phyloP scores from a whole-genome alignment of 1,140 invertebrate genomes.

The Formica exsecta region DNA sequence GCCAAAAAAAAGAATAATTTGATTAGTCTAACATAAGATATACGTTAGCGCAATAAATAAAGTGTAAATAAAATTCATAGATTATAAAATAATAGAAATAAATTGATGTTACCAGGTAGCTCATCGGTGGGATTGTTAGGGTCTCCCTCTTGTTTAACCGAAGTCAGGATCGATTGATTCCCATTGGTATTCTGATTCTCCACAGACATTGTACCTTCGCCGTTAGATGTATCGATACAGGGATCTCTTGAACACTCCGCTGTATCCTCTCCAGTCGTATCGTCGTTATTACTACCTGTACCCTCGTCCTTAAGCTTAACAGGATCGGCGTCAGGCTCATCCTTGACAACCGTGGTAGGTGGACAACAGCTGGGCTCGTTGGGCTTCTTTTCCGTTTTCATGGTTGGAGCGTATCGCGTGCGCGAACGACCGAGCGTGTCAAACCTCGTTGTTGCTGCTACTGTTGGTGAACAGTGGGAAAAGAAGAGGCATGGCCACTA shows the following conservation, averaged over 20 bases:
- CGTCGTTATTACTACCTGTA: constrained; percentile 78
- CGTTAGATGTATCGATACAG: constrained; percentile 76
- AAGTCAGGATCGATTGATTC: constrained; percentile 79
- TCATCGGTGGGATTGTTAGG: constrained; percentile 77
- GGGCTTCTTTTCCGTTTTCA: constrained; percentile 86
- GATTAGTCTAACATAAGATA: constrained; percentile 21
- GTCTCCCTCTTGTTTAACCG: constrained; percentile 83
- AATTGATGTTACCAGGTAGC: constrained; percentile 65
- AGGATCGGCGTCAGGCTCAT: constrained; percentile 82
- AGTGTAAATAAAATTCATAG: neutral
- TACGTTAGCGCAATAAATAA: neutral
- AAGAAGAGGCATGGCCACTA: constrained; percentile 73
- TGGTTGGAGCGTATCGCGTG: constrained; percentile 71
- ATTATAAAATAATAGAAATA: neutral
- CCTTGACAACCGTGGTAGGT: constrained; percentile 81
- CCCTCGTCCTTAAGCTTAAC: constrained; percentile 85
- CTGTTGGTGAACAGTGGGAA: constrained; percentile 13
- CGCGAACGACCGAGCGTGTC: constrained; percentile 64
- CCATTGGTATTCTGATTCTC: constrained; percentile 79
- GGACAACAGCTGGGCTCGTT: constrained; percentile 83
- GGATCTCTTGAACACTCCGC: constrained; percentile 81
- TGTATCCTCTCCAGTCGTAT: constrained; percentile 80
- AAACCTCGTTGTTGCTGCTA: constrained; percentile 64
- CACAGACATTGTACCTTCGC: constrained; percentile 75
- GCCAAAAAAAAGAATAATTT: constrained; percentile 46